Percentiles rank a stretch among this genome's conserved stretches.
phyloP scores from a whole-genome alignment of 2,888 invertebrate genomes.

The Pteria penguin region DNA sequence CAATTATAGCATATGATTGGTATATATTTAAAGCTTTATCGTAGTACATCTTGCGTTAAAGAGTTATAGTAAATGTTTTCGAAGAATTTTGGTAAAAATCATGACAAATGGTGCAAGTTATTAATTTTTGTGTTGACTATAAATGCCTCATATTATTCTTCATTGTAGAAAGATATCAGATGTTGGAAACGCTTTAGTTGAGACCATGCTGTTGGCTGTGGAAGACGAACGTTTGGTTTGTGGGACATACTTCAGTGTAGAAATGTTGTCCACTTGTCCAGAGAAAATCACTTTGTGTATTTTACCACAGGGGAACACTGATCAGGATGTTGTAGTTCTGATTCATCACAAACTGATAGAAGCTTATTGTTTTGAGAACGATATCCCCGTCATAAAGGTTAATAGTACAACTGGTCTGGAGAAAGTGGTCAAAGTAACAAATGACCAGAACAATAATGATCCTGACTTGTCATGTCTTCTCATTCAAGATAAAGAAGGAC shows the following conservation, averaged over 20 bases:
- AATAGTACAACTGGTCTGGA: constrained; percentile 2
- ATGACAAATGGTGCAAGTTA: too few species aligned
- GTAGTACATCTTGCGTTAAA: too few species aligned
- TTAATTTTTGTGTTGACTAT: too few species aligned
- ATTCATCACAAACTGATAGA: too few species aligned
- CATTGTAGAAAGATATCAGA: too few species aligned
- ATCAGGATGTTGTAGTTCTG: constrained; percentile 74
- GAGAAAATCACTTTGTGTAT: constrained; percentile 75
- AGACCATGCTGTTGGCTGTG: constrained; percentile 50
- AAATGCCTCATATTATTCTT: too few species aligned
- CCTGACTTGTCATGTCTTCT: too few species aligned
- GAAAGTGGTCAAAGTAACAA: neutral
- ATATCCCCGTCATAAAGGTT: constrained; percentile 74
- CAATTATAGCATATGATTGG: too few species aligned
- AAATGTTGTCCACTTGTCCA: constrained; percentile 71
- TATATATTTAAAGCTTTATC: too few species aligned
- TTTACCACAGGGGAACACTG: constrained; percentile 64
- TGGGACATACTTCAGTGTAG: constrained; percentile 72
- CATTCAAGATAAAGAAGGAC: too few species aligned
- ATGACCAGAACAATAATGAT: constrained; percentile 12
- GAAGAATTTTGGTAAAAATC: too few species aligned
- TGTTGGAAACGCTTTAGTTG: constrained; percentile 49
- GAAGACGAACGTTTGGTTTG: constrained; percentile 55
- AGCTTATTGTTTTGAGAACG: constrained; percentile 77
- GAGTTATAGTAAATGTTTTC: too few species aligned